Base-by-base conservation (phyloP, 2,888 invertebrate genomes). In the Digitonthophagus gazella region DNA sequence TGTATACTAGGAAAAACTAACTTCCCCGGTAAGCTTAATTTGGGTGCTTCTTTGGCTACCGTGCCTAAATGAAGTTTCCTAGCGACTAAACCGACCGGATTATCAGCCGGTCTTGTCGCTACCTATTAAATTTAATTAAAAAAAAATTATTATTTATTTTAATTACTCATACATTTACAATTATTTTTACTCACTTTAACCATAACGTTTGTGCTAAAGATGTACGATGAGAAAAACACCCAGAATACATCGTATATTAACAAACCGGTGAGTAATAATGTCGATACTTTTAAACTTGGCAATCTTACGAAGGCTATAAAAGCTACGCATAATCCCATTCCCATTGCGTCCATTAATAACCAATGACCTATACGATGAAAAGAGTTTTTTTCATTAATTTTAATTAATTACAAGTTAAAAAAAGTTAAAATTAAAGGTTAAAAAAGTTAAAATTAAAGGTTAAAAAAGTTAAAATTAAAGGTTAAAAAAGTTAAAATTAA, bases 191-290 rank as follows among this genome's bases (percentile, higher is more conserved):
- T 75, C 72, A 80, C 81, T 85, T 97, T 97, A 74, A 98, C 97
- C 98, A 98, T 98, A 75, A 98, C 98, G 81, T 98, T 98, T 78
- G 98, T 95, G 84, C 96, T 97, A 86, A 98, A 98, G 81, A 98
- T 96, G 83, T 97, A 97, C 0, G 97, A 97, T 1, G 97, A 97
- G 86, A 97, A 98, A 86, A 98, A 98, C 66, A 98, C 97, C 97
- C 98, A 98, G 85, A 98, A 98, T 56, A 98, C 97, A 84, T 98
- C 98, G 83, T 98, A 98, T 69, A 96, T 91, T 71, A 97, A 89
- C 75, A 97, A 86, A 22, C 98, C 98, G 63, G 97, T 96, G 76
- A 98, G 88, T 75, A 98, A 88, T 71, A 98, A 85, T 15, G 97
- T 98, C 67, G 97, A 98, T 74, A 95, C 95, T 85, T 98, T 98